phyloP scores from a whole-genome alignment of 2,797 vertebrate genomes.

The Percopsis omiscomaycus region DNA sequence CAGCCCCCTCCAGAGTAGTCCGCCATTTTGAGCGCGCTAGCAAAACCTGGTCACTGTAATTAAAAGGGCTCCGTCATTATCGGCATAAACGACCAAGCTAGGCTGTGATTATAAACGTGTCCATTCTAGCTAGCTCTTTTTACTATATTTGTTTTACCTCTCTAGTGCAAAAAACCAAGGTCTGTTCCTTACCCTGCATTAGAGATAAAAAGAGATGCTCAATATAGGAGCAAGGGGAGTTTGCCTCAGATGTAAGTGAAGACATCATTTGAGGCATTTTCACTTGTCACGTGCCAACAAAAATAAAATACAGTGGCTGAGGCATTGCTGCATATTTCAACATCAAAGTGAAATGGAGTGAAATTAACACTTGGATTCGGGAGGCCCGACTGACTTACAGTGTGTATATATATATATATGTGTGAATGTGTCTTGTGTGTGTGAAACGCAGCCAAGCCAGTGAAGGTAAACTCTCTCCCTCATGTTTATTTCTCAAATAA shows the following conservation, averaged over 20 bases:
- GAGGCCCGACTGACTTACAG: conserved; percentile 53
- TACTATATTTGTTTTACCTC: conserved; percentile 45
- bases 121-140: conserved; percentile 49
- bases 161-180: conserved; percentile 32
- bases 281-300: conserved; percentile 60
- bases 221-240: conserved; percentile 42
- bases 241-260: conserved; percentile 67
- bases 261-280: conserved; percentile 71
- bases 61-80: conserved; percentile 48
- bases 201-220: conserved; percentile 61
- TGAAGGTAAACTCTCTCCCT: conserved; percentile 77
- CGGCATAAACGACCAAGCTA: conserved; percentile 23
- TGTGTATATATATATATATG: conserved; percentile 13
- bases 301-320: conserved; percentile 31
- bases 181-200: conserved; percentile 61
- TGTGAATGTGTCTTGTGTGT: conserved; percentile 9
- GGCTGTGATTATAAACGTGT: conserved; percentile 33
- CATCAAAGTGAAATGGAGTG: conserved; percentile 54
- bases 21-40: conserved; percentile 33
- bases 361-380: conserved; percentile 76
- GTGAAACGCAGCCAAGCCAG: conserved; percentile 61
- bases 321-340: conserved; percentile 52
- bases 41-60: conserved; percentile 53
- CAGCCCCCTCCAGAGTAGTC: conserved; percentile 27
- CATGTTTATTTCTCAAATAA: conserved; percentile 52